Percentiles rank a stretch among this genome's conserved stretches.
Evolutionary conservation across 2,888 invertebrate species (phyloP).

Genomic region (Cotesia congregata): DNA sequence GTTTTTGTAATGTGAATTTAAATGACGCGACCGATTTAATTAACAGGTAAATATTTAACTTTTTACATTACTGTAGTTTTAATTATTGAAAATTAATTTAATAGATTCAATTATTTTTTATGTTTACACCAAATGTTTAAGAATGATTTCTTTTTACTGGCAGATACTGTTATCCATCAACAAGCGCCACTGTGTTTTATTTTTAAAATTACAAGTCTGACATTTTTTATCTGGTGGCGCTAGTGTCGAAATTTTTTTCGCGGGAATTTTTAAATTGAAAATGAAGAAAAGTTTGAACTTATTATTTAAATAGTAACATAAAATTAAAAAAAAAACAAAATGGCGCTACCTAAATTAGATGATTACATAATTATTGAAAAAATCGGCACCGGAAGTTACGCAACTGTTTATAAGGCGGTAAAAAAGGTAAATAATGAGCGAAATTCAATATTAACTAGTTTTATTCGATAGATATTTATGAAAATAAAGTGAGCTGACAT

Average conservation of each 20-base stretch:
- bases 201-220: neutral
- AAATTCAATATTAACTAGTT: neutral
- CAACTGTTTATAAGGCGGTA: constrained; percentile 86
- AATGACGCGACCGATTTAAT: neutral
- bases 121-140: neutral
- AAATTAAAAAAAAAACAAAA: neutral
- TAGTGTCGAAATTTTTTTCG: neutral
- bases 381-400: constrained; percentile 87
- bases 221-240: neutral
- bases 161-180: neutral
- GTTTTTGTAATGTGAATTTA: neutral
- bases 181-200: constrained; percentile 12
- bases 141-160: neutral
- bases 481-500: no score
- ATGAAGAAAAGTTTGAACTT: neutral
- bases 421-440: constrained; percentile 73
- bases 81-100: neutral
- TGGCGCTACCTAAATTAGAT: constrained; percentile 72
- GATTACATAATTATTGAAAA: constrained; percentile 82
- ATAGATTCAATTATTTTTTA: neutral
- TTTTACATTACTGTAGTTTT: neutral
- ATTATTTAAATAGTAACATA: no score
- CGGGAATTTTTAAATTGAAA: constrained; percentile 68
- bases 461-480: neutral
- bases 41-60: neutral